Evolutionary conservation across 2,797 vertebrate genomes (phyloP).

Genomic region (Ambastaia sidthimunki): DNA sequence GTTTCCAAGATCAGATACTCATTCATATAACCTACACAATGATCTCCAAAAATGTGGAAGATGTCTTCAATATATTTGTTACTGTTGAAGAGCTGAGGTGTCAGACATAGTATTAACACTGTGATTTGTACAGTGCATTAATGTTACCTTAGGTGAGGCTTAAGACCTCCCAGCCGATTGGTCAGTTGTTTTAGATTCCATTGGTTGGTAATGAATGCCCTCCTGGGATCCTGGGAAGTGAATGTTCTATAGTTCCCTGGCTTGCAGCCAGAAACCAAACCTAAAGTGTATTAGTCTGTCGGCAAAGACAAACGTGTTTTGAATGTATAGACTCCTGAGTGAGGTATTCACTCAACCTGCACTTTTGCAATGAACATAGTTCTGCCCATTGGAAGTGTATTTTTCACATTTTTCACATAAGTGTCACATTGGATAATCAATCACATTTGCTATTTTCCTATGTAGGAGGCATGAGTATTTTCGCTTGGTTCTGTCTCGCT

Average conservation of each 20-base stretch:
- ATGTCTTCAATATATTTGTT: slow-evolving; percentile 5
- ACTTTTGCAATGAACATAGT: slow-evolving; percentile 6
- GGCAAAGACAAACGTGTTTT: slow-evolving; percentile 40
- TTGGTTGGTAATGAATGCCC: slow-evolving; percentile 27
- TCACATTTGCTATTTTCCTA: neutral
- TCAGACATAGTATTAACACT: slow-evolving; percentile 15
- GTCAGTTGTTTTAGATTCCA: slow-evolving; percentile 34
- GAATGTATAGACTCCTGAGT: slow-evolving; percentile 27
- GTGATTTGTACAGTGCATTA: slow-evolving; percentile 12
- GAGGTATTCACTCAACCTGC: slow-evolving; percentile 15
- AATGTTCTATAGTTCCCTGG: slow-evolving; percentile 42
- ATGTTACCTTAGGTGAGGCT: slow-evolving; percentile 10
- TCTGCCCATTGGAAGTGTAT: neutral
- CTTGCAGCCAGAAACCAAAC: slow-evolving; percentile 24
- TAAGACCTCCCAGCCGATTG: slow-evolving; percentile 19
- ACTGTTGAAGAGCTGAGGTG: slow-evolving; percentile 7
- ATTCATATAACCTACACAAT: slow-evolving; percentile 4
- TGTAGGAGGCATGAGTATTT: slow-evolving; percentile 8
- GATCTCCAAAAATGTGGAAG: neutral
- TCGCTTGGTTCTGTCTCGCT: neutral
- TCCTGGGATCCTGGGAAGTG: slow-evolving; percentile 25
- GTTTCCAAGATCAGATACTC: neutral
- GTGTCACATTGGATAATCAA: slow-evolving; percentile 5
- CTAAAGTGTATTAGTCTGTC: slow-evolving; percentile 43
- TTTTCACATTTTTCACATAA: too few relatives aligned